Evolutionary conservation across 2,113 vertebrate genomes (phyloP).

Genomic region (Ophiodon elongatus): DNA sequence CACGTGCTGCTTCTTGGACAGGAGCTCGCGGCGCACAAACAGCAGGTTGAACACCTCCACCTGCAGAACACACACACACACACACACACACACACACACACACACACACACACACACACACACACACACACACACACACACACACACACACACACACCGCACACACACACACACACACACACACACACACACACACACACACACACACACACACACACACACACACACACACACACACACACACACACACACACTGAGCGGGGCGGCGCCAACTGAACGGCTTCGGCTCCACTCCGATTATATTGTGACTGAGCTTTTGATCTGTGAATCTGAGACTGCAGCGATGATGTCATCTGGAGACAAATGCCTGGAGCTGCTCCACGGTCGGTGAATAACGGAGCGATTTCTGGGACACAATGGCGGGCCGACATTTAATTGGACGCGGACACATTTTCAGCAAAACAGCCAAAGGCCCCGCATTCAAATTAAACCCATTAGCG

Average conservation of each 20-base stretch:
- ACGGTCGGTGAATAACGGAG: neutral
- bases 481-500: constrained; percentile 16
- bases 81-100: neutral
- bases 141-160: neutral
- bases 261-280: neutral
- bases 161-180: neutral
- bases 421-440: constrained; percentile 29
- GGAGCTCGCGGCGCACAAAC: constrained; percentile 97
- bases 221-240: neutral
- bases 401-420: constrained; percentile 16
- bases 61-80: constrained; percentile 75
- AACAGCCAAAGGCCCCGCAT: neutral
- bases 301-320: neutral
- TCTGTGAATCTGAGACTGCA: neutral
- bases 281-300: neutral
- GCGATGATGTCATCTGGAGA: constrained; percentile 4
- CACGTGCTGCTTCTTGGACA: constrained; percentile 92
- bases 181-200: neutral
- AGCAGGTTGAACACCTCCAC: constrained; percentile 99
- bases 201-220: neutral
- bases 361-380: constrained; percentile 7
- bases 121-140: neutral
- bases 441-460: neutral
- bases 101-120: neutral
- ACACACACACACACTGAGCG: neutral